Conservation (phyloP, 2,113 vertebrate species). For the Vireo altiloquus region DNA sequence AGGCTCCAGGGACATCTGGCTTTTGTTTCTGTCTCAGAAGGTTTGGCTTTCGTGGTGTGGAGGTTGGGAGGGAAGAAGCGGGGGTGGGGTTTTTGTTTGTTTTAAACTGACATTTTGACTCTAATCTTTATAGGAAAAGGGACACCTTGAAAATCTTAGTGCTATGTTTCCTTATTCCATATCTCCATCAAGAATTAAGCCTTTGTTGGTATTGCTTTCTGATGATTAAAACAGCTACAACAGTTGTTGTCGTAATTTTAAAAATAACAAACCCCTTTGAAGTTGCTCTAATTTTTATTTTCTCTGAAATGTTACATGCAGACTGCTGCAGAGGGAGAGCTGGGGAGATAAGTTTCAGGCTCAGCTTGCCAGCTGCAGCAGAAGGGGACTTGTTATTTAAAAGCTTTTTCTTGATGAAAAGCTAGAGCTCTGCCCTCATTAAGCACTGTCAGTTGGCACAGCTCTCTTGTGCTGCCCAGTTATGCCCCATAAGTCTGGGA, state of each 20-base stretch:
- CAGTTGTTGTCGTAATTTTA: neutral
- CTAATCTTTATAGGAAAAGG: neutral
- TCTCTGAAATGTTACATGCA: neutral
- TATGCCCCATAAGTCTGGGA: neutral
- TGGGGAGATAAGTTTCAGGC: neutral
- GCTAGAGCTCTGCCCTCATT: neutral
- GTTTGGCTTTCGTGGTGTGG: neutral
- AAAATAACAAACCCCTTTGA: neutral
- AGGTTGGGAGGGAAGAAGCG: neutral
- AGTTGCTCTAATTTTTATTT: slow-evolving; percentile 28
- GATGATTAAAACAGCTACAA: slow-evolving; percentile 26
- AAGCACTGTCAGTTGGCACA: neutral
- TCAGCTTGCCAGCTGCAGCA: neutral
- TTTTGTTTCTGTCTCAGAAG: neutral
- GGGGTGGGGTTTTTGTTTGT: neutral
- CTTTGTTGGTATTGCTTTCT: slow-evolving; percentile 8
- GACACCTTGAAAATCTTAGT: neutral
- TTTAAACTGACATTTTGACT: neutral
- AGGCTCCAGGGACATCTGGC: neutral
- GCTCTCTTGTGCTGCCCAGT: neutral
- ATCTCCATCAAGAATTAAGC: slow-evolving; percentile 26
- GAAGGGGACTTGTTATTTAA: neutral
- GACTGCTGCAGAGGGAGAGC: neutral
- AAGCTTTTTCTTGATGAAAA: neutral
- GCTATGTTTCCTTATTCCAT: neutral